Percentiles rank a stretch among this genome's conserved stretches.
Conservation (phyloP, 2,888 invertebrate species). For the Drosophila tripunctata region DNA sequence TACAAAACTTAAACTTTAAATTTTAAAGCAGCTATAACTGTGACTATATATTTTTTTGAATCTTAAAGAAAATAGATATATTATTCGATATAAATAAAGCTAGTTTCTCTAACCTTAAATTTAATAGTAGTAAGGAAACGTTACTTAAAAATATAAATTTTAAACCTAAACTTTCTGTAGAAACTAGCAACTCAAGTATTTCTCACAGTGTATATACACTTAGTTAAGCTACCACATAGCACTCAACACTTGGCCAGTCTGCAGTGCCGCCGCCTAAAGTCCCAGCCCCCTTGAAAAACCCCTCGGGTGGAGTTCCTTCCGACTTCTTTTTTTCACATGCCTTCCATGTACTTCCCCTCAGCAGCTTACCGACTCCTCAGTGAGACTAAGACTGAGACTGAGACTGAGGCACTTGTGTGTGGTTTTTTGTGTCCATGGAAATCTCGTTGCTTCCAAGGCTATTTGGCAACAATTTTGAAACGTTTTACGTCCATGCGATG, state of each 20-base stretch:
- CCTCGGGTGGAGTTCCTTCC: slow-evolving; percentile 11
- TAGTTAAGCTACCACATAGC: slow-evolving; percentile 43
- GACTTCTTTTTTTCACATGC: slow-evolving; percentile 11
- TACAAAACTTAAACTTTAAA: too few relatives aligned
- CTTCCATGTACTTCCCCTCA: neutral
- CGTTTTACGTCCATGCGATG: slow-evolving; percentile 70
- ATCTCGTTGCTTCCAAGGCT: slow-evolving; percentile 64
- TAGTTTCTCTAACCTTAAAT: too few relatives aligned
- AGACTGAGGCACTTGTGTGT: too few relatives aligned
- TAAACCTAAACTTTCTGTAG: too few relatives aligned
- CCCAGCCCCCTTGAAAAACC: neutral
- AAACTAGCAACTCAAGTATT: neutral
- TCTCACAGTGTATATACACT: slow-evolving; percentile 44
- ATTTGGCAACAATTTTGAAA: slow-evolving; percentile 73
- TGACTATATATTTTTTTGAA: too few relatives aligned
- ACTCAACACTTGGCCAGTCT: slow-evolving; percentile 67
- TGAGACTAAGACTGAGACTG: too few relatives aligned
- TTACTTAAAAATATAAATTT: too few relatives aligned
- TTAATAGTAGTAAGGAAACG: too few relatives aligned
- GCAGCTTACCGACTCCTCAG: slow-evolving; percentile 48
- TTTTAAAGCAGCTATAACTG: too few relatives aligned
- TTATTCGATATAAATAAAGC: too few relatives aligned
- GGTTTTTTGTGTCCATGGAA: slow-evolving; percentile 51
- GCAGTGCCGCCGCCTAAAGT: neutral
- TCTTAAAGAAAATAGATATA: too few relatives aligned